Evolutionary conservation across 2,113 vertebrate genomes (phyloP).

Genomic region (Takifugu flavidus): DNA sequence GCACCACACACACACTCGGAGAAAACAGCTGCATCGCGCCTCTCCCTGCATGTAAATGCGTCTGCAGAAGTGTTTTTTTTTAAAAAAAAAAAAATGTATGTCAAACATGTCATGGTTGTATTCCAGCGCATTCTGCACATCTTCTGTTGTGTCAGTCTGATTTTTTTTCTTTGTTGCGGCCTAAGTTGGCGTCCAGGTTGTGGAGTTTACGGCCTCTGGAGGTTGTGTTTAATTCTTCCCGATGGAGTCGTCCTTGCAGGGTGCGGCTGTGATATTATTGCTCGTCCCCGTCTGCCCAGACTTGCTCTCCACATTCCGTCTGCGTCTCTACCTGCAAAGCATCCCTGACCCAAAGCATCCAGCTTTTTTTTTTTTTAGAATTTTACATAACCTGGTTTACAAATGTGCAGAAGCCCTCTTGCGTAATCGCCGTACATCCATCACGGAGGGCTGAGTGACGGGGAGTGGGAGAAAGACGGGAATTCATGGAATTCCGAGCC

Average conservation of each 20-base stretch:
- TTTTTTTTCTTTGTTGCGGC: no score
- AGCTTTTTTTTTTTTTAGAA: neutral
- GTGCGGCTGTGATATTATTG: constrained; percentile 55
- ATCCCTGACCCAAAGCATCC: neutral
- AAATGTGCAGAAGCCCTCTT: neutral
- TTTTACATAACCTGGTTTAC: neutral
- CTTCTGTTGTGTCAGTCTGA: no score
- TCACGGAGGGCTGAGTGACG: constrained; percentile 6
- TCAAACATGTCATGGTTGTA: no score
- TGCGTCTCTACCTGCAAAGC: constrained; percentile 20
- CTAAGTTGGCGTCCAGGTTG: neutral
- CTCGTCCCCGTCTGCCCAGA: constrained; percentile 53
- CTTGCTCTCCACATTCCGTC: constrained; percentile 68
- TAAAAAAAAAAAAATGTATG: no score
- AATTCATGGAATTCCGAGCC: constrained; percentile 59
- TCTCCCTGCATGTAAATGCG: neutral
- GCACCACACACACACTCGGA: neutral
- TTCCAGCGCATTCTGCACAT: no score
- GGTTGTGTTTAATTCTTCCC: neutral
- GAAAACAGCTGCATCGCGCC: neutral
- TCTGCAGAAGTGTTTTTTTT: no score
- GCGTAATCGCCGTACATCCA: constrained; percentile 1
- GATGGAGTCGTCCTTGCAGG: constrained; percentile 11
- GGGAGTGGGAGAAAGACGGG: constrained; percentile 1
- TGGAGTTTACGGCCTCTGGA: neutral